phyloP scores from a whole-genome alignment of 2,113 vertebrate species.

The Sceloporus tristichus region DNA sequence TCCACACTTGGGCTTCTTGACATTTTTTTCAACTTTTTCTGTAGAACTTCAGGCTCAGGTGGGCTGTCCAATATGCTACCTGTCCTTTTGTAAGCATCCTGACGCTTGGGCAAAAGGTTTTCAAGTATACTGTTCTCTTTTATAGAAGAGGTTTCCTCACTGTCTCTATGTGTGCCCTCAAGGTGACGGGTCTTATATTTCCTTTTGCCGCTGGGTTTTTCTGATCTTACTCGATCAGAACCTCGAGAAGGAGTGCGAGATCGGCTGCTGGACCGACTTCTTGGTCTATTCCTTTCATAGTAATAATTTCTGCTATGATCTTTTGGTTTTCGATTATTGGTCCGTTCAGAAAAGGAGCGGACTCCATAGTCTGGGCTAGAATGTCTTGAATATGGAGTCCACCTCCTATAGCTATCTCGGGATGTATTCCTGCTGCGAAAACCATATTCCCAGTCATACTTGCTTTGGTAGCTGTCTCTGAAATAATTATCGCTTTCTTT shows the following conservation, averaged over 20 bases:
- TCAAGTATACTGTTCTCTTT: conserved; percentile 65
- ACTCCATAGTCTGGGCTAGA: conserved; percentile 77
- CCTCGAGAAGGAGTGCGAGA: conserved; percentile 75
- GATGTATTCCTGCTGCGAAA: conserved; percentile 79
- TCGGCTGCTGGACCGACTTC: conserved; percentile 81
- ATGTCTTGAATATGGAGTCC: conserved; percentile 77
- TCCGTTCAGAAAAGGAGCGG: conserved; percentile 77
- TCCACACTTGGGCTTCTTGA: conserved; percentile 86
- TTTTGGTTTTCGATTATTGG: conserved; percentile 74
- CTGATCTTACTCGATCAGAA: conserved; percentile 73
- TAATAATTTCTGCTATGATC: conserved; percentile 78
- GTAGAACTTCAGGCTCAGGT: conserved; percentile 75
- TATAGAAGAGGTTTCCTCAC: conserved; percentile 46
- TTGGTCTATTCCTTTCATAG: conserved; percentile 79
- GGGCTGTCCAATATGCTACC: conserved; percentile 72
- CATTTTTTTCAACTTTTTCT: conserved; percentile 80
- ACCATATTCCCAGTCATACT: conserved; percentile 79
- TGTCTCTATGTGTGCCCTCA: conserved; percentile 72
- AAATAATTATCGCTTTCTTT: conserved; percentile 78
- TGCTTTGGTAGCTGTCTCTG: conserved; percentile 74
- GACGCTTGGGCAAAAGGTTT: conserved; percentile 68
- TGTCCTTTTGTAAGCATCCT: conserved; percentile 71
- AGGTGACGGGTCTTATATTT: conserved; percentile 94
- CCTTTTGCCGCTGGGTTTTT: conserved; percentile 90
- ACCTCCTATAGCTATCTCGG: conserved; percentile 76